phyloP scores from a whole-genome alignment of 2,113 vertebrate species.

The Bubo blakistoni region DNA sequence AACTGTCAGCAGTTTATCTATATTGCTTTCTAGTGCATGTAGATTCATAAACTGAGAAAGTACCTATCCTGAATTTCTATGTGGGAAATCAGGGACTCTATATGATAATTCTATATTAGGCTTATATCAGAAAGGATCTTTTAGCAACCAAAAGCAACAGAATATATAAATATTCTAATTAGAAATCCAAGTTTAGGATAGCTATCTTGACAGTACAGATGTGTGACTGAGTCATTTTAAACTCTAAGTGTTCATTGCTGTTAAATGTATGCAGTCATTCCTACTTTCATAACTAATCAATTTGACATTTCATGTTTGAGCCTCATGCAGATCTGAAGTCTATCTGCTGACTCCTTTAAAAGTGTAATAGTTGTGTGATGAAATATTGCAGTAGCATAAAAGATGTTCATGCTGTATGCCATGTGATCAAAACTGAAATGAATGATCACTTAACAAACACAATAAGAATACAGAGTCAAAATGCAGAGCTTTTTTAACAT shows the following conservation, averaged over 20 bases:
- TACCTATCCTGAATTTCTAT: background rate
- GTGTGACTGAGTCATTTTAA: conserved; percentile 57
- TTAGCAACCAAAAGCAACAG: background rate
- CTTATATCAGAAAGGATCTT: background rate
- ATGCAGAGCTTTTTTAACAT: background rate
- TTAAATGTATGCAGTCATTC: conserved; percentile 32
- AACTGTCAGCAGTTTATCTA: background rate
- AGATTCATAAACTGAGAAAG: background rate
- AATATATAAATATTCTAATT: conserved; percentile 54
- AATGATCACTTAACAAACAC: background rate
- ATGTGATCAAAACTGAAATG: background rate
- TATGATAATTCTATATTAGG: background rate
- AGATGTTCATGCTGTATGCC: background rate
- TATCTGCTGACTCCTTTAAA: conserved; percentile 17
- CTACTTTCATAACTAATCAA: conserved; percentile 40
- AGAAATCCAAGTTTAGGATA: conserved; percentile 53
- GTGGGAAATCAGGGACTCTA: background rate
- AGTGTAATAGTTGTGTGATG: background rate
- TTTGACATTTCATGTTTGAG: conserved; percentile 46
- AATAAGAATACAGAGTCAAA: background rate
- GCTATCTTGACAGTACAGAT: conserved; percentile 60
- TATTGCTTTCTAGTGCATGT: background rate
- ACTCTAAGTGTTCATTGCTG: conserved; percentile 11
- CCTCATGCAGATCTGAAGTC: background rate
- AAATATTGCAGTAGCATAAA: background rate